Conservation (phyloP, 1,140 invertebrate genomes). For the Microplitis mediator region DNA sequence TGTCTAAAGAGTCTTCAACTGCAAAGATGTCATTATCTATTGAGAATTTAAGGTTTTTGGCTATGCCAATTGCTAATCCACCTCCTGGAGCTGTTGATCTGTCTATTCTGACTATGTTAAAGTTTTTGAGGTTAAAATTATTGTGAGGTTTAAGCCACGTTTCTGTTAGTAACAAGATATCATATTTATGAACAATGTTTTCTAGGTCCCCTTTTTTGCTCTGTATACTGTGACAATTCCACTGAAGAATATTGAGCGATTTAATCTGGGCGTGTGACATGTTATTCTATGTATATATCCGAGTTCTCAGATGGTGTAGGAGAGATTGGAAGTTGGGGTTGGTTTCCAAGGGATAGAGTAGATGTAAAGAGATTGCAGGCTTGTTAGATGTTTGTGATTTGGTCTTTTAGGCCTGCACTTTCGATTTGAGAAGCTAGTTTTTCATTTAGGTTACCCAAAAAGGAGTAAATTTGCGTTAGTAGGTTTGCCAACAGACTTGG, state of each 20-base stretch:
- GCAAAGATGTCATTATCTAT: background rate
- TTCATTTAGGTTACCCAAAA: background rate
- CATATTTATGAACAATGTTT: conserved; percentile 3
- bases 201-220: conserved; percentile 18
- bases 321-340: background rate
- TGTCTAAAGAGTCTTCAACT: background rate
- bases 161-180: conserved; percentile 16
- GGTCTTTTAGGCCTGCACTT: no score
- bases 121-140: conserved; percentile 2
- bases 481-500: background rate
- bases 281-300: background rate
- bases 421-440: no score
- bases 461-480: background rate
- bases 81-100: background rate
- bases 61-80: conserved; percentile 11
- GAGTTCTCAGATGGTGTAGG: no score
- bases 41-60: conserved; percentile 1
- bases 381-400: background rate
- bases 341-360: background rate
- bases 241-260: conserved; percentile 2
- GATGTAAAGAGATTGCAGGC: background rate
- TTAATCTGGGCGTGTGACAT: background rate
- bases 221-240: conserved; percentile 18
- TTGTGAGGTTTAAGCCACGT: conserved; percentile 13
- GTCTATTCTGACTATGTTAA: conserved; percentile 28